Base-by-base conservation (phyloP, 2,888 invertebrate genomes). In the Thumatha senex region DNA sequence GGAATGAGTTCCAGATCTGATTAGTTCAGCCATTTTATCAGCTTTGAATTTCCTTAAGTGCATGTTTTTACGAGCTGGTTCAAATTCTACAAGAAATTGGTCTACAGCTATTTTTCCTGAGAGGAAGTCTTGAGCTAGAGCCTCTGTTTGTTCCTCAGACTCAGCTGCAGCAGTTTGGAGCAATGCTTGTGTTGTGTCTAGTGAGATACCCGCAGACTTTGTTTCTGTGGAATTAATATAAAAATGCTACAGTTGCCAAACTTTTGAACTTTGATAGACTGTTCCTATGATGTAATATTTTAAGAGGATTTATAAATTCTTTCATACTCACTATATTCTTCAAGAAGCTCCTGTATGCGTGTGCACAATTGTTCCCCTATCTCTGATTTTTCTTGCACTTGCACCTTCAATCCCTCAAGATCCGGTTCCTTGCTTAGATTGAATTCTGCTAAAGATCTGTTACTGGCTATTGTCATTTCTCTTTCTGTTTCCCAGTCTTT, bases 131-230 rank as follows among this genome's bases (percentile, higher is more conserved):
- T 96, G 95, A 0, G 97, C 95, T 40, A 96, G 80, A 56, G 93
- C 93, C 88, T 99, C 99, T 0, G 98, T 97, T 75, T 97, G 95
- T 77, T 99, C 98, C 82, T 99, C 99, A 48, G 96, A 95, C 89
- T 98, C 96, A 31, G 98, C 97, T 24, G 98, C 96, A 10, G 98
- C 96, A 9, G 98, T 95, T 92, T 98, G 97, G 11, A 99, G 91
- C 41, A 98, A 86, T 0, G 98, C 98, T 56, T 97, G 91, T 0
- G 97, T 96, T 18, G 97, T 96, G 69, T 98, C 99, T 29, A 96
- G 93, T 12, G 96, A 96, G 80, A 96, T 94, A 42, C 94, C 94
- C 0, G 95, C 95, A 18, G 95, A 94, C 77, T 96, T 95, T 46
- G 94, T 93, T 78, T 95, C 96, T 96, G 80, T 86, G 92, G 56